These are phyloP conservation scores for Bos indicus DNA, from an alignment of 2,113 vertebrate genomes.

Conservation along the genomic window DNA sequence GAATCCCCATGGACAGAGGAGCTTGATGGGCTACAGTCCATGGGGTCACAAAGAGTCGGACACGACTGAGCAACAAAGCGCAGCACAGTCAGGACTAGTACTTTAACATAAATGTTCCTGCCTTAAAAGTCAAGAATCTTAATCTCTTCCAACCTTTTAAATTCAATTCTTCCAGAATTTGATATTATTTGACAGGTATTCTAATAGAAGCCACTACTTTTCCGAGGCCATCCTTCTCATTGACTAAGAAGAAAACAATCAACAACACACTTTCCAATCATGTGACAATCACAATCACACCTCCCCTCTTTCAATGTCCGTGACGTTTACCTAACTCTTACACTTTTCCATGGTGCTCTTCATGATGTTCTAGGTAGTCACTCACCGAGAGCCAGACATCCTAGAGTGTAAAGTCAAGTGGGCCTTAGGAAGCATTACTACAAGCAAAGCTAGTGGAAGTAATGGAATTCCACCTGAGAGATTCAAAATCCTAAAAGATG, in stretches of 20 bases:
- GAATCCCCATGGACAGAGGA: background rate
- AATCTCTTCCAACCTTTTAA: background rate
- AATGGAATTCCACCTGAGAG: background rate
- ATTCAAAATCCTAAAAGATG: background rate
- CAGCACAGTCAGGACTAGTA: background rate
- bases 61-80: background rate
- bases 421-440: background rate
- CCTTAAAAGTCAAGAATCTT: background rate
- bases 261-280: background rate
- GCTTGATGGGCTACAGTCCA: background rate
- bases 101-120: background rate
- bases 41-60: background rate
- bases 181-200: background rate
- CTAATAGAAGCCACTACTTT: background rate
- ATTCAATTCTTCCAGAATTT: background rate
- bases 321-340: background rate
- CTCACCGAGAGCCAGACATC: background rate
- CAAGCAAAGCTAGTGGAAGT: background rate
- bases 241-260: background rate
- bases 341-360: background rate
- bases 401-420: background rate
- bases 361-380: background rate
- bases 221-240: background rate
- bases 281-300: background rate
- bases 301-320: background rate